Conservation (phyloP, 2,888 invertebrate genomes). For the Drosophila nr. fundita region DNA sequence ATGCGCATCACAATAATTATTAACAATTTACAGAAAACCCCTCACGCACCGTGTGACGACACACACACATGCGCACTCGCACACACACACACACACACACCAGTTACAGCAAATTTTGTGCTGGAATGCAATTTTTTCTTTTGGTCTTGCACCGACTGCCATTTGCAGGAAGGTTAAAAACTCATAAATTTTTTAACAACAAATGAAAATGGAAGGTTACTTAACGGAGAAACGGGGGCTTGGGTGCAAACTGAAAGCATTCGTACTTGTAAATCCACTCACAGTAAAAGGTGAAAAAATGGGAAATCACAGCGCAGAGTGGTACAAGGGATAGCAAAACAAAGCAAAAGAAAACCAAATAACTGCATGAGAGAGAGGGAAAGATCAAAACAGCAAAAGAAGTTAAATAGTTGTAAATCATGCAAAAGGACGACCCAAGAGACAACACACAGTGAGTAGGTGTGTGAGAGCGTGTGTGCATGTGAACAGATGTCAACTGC, state of each 20-base stretch:
- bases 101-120: conserved; percentile 1
- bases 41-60: conserved; percentile 14
- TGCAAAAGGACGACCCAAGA: conserved; percentile 60
- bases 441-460: conserved; percentile 21
- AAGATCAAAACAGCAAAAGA: conserved; percentile 40
- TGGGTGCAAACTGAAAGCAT: conserved; percentile 19
- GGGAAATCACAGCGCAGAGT: conserved; percentile 57
- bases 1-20: conserved; percentile 59
- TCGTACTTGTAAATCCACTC: conserved; percentile 54
- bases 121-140: conserved; percentile 22
- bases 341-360: conserved; percentile 9
- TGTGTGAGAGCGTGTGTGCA: conserved; percentile 12
- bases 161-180: conserved; percentile 66
- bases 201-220: conserved; percentile 7
- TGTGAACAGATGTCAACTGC: conserved; percentile 71
- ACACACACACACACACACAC: conserved; percentile 25
- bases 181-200: conserved; percentile 64
- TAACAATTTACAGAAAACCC: conserved; percentile 60
- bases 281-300: conserved; percentile 65
- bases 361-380: not conserved
- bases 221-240: not conserved
- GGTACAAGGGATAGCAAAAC: conserved; percentile 54
- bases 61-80: not conserved
- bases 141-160: conserved; percentile 20
- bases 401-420: conserved; percentile 76